These are phyloP conservation scores for Spinus pinus DNA, from an alignment of 2,797 vertebrate genomes.

Conservation along the genomic window DNA sequence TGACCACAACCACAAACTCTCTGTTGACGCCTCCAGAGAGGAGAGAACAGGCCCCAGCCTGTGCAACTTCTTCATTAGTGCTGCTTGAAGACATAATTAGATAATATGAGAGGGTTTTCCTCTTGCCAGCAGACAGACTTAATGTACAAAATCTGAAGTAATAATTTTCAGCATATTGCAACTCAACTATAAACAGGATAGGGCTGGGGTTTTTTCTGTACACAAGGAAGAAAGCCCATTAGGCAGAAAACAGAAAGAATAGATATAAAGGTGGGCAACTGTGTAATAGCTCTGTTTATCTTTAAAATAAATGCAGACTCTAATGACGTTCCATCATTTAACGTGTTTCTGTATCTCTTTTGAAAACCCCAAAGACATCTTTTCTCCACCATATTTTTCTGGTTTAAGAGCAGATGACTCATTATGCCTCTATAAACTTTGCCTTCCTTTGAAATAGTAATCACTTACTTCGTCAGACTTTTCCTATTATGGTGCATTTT, in stretches of 20 bases:
- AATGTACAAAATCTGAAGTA: conserved; percentile 57
- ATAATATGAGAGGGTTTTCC: conserved; percentile 63
- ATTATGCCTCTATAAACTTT: conserved; percentile 41
- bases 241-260: conserved; percentile 45
- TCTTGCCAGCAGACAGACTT: conserved; percentile 68
- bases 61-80: conserved; percentile 53
- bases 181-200: conserved; percentile 64
- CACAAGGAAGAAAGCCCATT: conserved; percentile 22
- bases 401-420: conserved; percentile 42
- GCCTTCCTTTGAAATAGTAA: conserved; percentile 54
- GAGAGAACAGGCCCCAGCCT: conserved; percentile 65
- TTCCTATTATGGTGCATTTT: conserved; percentile 16
- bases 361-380: neutral
- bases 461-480: conserved; percentile 17
- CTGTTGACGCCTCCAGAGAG: conserved; percentile 57
- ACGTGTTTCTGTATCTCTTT: neutral
- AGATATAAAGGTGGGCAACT: conserved; percentile 12
- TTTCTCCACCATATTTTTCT: conserved; percentile 50
- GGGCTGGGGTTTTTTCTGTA: neutral
- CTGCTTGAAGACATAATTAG: conserved; percentile 67
- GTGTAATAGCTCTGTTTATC: conserved; percentile 10
- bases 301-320: conserved; percentile 23
- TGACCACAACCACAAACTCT: conserved; percentile 53
- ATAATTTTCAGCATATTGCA: conserved; percentile 56
- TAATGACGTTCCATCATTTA: conserved; percentile 19